Percentiles rank a stretch among this genome's conserved stretches.
phyloP scores from a whole-genome alignment of 2,113 vertebrate genomes.

The Polypterus senegalus region DNA sequence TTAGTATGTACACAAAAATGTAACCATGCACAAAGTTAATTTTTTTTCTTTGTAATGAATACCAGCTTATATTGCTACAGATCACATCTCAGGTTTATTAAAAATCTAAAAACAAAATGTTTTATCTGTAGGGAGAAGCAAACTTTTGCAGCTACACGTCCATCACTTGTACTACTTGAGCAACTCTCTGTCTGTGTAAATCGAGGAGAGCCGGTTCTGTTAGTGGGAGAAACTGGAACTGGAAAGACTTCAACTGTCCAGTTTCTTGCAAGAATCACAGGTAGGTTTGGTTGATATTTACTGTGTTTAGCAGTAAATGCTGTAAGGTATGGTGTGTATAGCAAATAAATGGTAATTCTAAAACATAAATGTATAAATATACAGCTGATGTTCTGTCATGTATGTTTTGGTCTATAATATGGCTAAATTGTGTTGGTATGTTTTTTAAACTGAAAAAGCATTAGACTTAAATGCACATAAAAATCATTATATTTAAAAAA shows the following conservation, averaged over 20 bases:
- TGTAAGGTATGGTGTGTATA: no score
- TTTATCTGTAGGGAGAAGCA: slow-evolving; percentile 46
- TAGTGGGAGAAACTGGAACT: slow-evolving; percentile 92
- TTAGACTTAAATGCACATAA: no score
- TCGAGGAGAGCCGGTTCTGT: slow-evolving; percentile 74
- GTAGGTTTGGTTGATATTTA: slow-evolving; percentile 29
- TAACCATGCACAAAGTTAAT: no score
- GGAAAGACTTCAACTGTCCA: slow-evolving; percentile 92
- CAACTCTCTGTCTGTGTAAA: slow-evolving; percentile 78
- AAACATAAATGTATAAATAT: no score
- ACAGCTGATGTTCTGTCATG: no score
- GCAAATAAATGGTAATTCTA: no score
- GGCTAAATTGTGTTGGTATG: no score
- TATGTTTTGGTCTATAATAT: no score
- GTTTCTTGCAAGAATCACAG: slow-evolving; percentile 76
- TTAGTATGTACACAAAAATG: no score
- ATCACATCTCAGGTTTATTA: neutral
- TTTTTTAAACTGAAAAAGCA: no score
- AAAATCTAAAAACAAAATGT: neutral
- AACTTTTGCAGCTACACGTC: slow-evolving; percentile 81
- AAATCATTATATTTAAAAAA: no score
- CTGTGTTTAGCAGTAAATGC: no score
- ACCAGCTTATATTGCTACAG: neutral
- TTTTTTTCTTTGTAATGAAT: neutral
- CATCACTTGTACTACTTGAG: slow-evolving; percentile 77